Base-by-base conservation (phyloP, 2,113 vertebrate genomes). In the Microtus pennsylvanicus region DNA sequence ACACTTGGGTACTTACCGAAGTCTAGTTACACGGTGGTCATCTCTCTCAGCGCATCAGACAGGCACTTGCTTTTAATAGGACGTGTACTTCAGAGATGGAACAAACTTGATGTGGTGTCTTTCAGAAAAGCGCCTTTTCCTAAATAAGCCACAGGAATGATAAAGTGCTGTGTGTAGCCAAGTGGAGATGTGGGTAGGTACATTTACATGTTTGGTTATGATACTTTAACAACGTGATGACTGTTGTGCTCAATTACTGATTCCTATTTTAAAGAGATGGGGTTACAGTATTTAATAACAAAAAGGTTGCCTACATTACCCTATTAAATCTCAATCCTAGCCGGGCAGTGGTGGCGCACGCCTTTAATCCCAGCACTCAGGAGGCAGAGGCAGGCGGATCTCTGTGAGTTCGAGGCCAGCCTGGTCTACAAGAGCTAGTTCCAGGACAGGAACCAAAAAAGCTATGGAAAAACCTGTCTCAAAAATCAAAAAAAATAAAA, bases 51-150 rank as follows among this genome's bases (percentile, higher is more conserved):
- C n/a, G 45, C 63, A 55, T 78, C 61, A 65, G 12, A 70, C 1
- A 61, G n/a, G 10, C 11, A 45, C 8, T 67, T 10, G 24, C 14
- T 50, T 55, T 89, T 72, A 24, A 69, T 3, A 45, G 33, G 28
- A 9, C 61, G 69, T 78, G n/a, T 69, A n/a, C 7, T 52, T 89
- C 45, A 42, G 26, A 75, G 26, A 21, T 82, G 16, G 24, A 38
- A 74, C 86, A 61, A 67, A 70, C 30, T 50, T 80, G 16, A 24
- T 24, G 13, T 38, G 5, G n/a, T 74, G 0, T 35, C 45, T 47
- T 91, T 96, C 42, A 87, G 47, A 82, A 95, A 94, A 0, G 24
- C 77, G 13, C 7, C 13, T 77, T 12, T 87, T 95, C 21, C 78
- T 87, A 91, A 65, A 47, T 67, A 87, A 61, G 0, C 8, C 26